Conservation (phyloP, 2,113 vertebrate species). For the Microtus pennsylvanicus region DNA sequence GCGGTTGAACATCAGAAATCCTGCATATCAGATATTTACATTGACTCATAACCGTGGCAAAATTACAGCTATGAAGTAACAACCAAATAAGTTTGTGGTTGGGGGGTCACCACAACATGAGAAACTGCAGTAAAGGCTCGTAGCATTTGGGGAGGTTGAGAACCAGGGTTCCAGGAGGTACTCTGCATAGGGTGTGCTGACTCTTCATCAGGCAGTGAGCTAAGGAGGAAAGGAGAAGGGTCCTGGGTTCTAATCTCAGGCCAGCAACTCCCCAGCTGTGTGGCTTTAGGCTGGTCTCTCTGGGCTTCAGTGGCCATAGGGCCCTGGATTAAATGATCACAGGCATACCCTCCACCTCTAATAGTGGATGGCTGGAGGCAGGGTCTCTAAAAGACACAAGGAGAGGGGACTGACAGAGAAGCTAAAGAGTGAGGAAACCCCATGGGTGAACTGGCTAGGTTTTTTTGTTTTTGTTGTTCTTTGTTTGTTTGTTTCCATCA, state of each 20-base stretch:
- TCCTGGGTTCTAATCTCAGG: not conserved
- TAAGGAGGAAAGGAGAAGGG: not conserved
- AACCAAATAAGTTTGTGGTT: no score
- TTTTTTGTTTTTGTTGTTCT: no score
- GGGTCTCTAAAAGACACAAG: not conserved
- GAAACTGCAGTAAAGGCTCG: not conserved
- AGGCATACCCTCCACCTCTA: not conserved
- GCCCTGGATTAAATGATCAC: no score
- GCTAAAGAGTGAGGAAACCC: not conserved
- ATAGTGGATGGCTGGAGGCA: not conserved
- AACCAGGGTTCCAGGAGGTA: not conserved
- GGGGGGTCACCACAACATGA: not conserved
- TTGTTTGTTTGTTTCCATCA: not conserved
- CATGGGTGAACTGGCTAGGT: no score
- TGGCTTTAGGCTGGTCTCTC: not conserved
- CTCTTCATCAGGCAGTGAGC: no score
- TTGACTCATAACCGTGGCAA: not conserved
- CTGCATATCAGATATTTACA: not conserved
- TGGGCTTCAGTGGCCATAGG: not conserved
- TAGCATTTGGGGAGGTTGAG: not conserved
- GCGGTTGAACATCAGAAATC: not conserved
- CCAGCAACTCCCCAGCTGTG: not conserved
- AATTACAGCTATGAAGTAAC: not conserved
- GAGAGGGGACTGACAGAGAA: not conserved
- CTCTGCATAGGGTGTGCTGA: no score